Base-by-base conservation (phyloP, 2,888 invertebrate genomes). In the Ormyrus thymus region DNA sequence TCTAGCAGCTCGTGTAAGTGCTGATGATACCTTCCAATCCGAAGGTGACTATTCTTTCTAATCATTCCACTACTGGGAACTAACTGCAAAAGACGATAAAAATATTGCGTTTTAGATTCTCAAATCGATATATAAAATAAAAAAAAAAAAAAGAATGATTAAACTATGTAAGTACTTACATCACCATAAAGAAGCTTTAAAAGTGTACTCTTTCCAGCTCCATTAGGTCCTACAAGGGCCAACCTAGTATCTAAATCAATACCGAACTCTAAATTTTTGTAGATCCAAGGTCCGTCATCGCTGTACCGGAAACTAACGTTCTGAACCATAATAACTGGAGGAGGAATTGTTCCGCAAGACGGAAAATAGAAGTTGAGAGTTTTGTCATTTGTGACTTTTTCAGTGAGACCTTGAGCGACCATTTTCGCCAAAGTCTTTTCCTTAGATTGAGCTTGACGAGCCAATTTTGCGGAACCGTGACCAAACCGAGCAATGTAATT, bases 371-470 rank as follows among this genome's bases (percentile, higher is more conserved):
- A 99, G 86, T 96, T 96, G 73, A 98, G 94, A 68, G 93, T 93
- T 92, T 98, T 98, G 88, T 99, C 99, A 82, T 93, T 94, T 6
- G 93, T 92, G 0, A 99, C 98, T 91, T 97, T 98, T 89, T 99
- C 98, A 0, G 99, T 99, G 45, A 99, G 93, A 1, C 99, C 99
- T 86, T 96, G 96, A 51, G 98, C 98, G 11, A 99, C 98, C 99
- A 99, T 99, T 91, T 99, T 99, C 45, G 98, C 98, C 79, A 99
- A 91, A 0, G 99, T 99, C 91, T 99, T 99, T 91, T 99, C 99
- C 91, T 99, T 99, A 82, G 98, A 98, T 91, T 99, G 99, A 8
- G 99, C 99, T 90, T 99, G 99, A 79, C 99, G 93, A 0, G 99
- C 99, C 83, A 99, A 91, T 91, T 99, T 99, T 0, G 99, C 99